Evolutionary conservation across 2,888 invertebrate species (phyloP), one percentile per base, ranked within the genome.

Genomic region (Ormyrus thymus): DNA sequence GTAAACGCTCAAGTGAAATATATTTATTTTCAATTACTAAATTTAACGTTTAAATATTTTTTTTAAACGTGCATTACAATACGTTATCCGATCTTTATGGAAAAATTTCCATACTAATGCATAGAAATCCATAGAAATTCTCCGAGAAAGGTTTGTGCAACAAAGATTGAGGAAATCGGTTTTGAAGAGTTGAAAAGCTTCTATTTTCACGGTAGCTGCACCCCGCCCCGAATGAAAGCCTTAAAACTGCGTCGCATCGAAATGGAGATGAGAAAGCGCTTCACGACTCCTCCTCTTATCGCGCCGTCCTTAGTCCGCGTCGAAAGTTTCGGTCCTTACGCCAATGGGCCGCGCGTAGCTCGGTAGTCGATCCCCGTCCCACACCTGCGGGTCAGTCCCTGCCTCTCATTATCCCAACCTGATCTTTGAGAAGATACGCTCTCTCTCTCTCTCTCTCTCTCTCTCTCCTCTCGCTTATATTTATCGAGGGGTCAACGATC

Each of bases 371-470:
- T 87, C 86, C 86, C 84, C 88, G 87, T 86, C 87, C 89, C 87
- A 89, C 89, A 89, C 89, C 89, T 89, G 89, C 87, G 81, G 86
- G 86, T 87, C 86, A 87, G 87, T 82, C 87, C 86, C 86, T 87
- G 87, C 88, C 87, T 88, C 88, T 88, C 88, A 89, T 89, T 89
- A 89, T 90, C 88, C 88, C 85, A 86, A 87, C 87, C 86, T 87
- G 89, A 89, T 89, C 88, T 88, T 85, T 87, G 86, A 85, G 88
- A 87, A 88, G 86, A 88, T 89, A 89, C 29, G 29, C 29, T 29
- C 29, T 29, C n/a, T n/a, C 29, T 29, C 29, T n/a, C n/a, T n/a
- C 29, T 29, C 29, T 29, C n/a, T n/a, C 29, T 29, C 29, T n/a
- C 29, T 29, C 29, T 29, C 29, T 29, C 29, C 29, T 29, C 29